phyloP scores from a whole-genome alignment of 2,113 vertebrate genomes.

The Castor canadensis region DNA sequence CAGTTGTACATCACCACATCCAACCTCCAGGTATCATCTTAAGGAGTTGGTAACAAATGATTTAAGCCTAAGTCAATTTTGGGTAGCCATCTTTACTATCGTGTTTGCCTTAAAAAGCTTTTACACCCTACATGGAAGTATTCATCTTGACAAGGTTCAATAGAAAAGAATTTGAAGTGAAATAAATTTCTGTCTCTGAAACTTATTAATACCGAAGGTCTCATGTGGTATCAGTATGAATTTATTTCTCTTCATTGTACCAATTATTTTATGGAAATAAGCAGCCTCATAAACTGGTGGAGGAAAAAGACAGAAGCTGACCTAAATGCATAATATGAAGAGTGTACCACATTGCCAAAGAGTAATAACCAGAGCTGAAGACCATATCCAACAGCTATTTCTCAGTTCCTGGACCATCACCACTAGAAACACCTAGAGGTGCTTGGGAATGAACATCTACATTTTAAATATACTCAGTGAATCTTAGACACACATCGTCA shows the following conservation, averaged over 20 bases:
- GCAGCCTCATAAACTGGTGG: not conserved
- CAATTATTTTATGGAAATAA: not conserved
- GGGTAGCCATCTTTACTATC: not conserved
- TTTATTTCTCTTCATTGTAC: conserved; percentile 17
- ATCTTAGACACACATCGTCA: too few relatives aligned
- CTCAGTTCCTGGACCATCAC: not conserved
- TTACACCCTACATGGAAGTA: not conserved
- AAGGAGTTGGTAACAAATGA: not conserved
- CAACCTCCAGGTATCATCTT: not conserved
- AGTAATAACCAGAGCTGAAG: not conserved
- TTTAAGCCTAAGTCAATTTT: not conserved
- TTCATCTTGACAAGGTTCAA: not conserved
- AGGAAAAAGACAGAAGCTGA: not conserved
- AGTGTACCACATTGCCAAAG: not conserved
- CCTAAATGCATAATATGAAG: conserved; percentile 7
- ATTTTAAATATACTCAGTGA: not conserved
- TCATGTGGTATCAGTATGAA: not conserved
- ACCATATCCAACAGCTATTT: not conserved
- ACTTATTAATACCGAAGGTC: not conserved
- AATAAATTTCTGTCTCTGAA: conserved; percentile 33
- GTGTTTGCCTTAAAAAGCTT: conserved; percentile 28
- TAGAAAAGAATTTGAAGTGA: not conserved
- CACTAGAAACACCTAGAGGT: not conserved
- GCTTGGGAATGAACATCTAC: too few relatives aligned
- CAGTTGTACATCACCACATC: too few relatives aligned